Conservation (phyloP, 2,113 vertebrate species). For the Onychostruthus taczanowskii region DNA sequence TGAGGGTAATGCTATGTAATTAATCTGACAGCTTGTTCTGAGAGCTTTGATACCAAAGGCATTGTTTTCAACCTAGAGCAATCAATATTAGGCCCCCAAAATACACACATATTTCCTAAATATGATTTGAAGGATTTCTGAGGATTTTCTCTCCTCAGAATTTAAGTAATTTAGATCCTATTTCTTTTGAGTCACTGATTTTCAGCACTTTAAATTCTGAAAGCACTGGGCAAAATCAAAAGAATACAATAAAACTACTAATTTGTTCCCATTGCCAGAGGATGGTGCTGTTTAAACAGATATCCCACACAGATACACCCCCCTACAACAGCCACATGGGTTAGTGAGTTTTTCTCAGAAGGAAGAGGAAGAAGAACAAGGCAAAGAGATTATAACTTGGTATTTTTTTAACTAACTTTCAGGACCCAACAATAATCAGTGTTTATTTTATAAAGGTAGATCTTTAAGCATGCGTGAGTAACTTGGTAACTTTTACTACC, state of each 20-base stretch:
- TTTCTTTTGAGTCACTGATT: not conserved
- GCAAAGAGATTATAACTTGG: not conserved
- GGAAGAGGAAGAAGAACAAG: not conserved
- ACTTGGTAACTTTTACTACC: slow-evolving; percentile 12
- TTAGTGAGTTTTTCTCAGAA: not conserved
- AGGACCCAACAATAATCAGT: slow-evolving; percentile 12
- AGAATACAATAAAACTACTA: not conserved
- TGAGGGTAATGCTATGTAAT: not conserved
- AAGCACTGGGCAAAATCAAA: not conserved
- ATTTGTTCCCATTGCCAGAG: slow-evolving; percentile 16
- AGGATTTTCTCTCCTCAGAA: not conserved
- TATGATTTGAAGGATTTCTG: not conserved
- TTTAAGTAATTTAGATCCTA: not conserved
- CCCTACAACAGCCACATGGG: not conserved
- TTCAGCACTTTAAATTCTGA: not conserved
- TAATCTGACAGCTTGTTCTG: not conserved
- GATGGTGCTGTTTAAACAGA: slow-evolving; percentile 32
- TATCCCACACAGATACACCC: not conserved
- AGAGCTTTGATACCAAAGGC: not conserved
- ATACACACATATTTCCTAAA: not conserved
- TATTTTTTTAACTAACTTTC: not conserved
- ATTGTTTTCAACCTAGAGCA: not conserved
- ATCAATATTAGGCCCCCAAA: not conserved
- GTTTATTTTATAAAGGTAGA: not conserved
- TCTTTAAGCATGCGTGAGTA: slow-evolving; percentile 36